phyloP scores from a whole-genome alignment of 2,113 vertebrate genomes.

The Dicrurus megarhynchus region DNA sequence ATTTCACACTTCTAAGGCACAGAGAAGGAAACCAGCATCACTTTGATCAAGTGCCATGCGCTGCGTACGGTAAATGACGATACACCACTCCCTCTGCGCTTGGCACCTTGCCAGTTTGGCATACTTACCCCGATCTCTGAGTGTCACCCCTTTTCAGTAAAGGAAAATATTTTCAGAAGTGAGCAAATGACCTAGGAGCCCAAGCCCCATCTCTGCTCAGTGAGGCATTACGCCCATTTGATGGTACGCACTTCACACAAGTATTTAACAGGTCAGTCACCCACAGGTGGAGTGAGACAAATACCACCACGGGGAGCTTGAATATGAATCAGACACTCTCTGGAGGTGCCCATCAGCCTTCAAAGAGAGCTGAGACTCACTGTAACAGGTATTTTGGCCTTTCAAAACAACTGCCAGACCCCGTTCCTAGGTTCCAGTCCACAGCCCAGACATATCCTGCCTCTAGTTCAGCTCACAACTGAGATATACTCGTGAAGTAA shows the following conservation, averaged over 20 bases:
- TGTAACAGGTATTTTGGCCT: not conserved
- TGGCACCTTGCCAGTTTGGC: not conserved
- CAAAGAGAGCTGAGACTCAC: not conserved
- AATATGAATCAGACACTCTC: not conserved
- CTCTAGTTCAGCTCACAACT: not conserved
- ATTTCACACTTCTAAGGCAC: constrained; percentile 35
- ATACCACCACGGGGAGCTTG: not conserved
- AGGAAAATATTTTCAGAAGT: not conserved
- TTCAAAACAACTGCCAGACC: not conserved
- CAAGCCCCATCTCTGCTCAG: not conserved
- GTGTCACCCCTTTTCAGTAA: not conserved
- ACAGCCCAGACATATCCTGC: not conserved
- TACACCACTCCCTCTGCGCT: not conserved
- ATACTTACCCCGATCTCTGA: not conserved
- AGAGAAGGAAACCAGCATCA: not conserved
- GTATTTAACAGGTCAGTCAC: not conserved
- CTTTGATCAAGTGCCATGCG: not conserved
- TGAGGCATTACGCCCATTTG: not conserved
- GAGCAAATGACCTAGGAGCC: not conserved
- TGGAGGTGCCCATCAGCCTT: not conserved
- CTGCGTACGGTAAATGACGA: not conserved
- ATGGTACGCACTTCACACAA: not conserved
- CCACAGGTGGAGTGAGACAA: not conserved
- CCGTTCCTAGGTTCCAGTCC: not conserved
- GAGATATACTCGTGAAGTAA: not conserved